Percentiles rank a stretch among this genome's conserved stretches.
These are phyloP conservation scores for Tipula unca DNA, from an alignment of 2,888 invertebrate species.

Conservation along the genomic window DNA sequence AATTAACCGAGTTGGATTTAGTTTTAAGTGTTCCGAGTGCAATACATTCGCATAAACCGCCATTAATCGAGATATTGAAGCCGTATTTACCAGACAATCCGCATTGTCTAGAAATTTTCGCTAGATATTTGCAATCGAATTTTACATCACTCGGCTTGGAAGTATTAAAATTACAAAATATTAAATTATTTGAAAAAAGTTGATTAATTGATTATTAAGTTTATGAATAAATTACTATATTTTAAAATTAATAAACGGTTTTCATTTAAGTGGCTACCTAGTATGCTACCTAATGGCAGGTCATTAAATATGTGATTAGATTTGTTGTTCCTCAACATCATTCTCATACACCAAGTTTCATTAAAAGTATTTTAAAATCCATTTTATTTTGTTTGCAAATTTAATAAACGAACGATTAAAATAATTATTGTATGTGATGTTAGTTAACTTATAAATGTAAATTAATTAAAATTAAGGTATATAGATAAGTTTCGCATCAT, in stretches of 20 bases:
- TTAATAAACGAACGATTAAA: background rate
- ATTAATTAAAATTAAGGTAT: background rate
- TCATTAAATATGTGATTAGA: too few relatives aligned
- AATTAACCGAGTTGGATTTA: slow-evolving; percentile 47
- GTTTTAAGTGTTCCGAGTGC: slow-evolving; percentile 82
- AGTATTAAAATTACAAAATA: slow-evolving; percentile 72
- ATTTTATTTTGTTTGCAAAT: background rate
- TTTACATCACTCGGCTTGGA: slow-evolving; percentile 85
- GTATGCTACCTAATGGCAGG: too few relatives aligned
- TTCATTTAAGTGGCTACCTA: too few relatives aligned
- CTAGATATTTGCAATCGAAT: slow-evolving; percentile 75
- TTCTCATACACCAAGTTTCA: too few relatives aligned
- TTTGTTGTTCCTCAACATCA: too few relatives aligned
- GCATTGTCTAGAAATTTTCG: slow-evolving; percentile 79
- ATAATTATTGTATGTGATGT: background rate
- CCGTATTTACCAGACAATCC: slow-evolving; percentile 49
- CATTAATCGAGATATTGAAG: slow-evolving; percentile 54
- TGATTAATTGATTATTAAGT: too few relatives aligned
- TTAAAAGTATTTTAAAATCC: background rate
- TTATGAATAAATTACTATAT: too few relatives aligned
- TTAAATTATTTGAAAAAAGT: slow-evolving; percentile 29
- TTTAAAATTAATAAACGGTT: too few relatives aligned
- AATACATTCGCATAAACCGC: slow-evolving; percentile 93
- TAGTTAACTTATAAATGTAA: background rate
- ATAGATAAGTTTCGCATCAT: background rate